Base-by-base conservation (phyloP, 2,113 vertebrate genomes). In the Thalassarche chlororhynchos region DNA sequence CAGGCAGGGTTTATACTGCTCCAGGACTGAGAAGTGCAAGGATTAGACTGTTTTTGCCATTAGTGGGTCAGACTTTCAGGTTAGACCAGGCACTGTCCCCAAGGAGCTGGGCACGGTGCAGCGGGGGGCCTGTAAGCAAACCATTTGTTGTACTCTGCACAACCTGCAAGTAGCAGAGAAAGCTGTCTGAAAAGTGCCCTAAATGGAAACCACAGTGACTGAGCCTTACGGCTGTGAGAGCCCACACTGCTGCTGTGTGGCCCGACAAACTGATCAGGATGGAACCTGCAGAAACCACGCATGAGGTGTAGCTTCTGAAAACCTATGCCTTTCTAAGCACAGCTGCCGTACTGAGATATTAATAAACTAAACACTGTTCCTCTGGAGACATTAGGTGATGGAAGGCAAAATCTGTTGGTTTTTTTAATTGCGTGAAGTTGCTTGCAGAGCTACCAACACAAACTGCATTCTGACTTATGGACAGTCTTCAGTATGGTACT, bases 301-400 rank as follows among this genome's bases (percentile, higher is more conserved):
- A 4, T 0, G 0, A n/a, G 38, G 42, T 1, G 1, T 0, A 47
- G 38, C 32, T 79, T 42, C 44, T 9, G 78, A 24, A 51, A 71
- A 85, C 32, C 36, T 36, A 0, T 3, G 24, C 62, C 49, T 92
- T 75, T 54, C 82, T 51, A 57, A 68, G 78, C 74, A 34, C 0
- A 5, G 46, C n/a, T 75, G n/a, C 87, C 79, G 8, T 8, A 21
- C 58, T 29, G 51, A 77, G 75, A 25, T 46, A 58, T 32, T 57
- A 31, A 54, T 12, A 57, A 83, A 64, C 8, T 5, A 13, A 93
- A 72, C 26, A 12, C 40, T 31, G 16, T 5, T 88, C 10, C 31
- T 93, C 58, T n/a, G 14, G 23, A 74, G 58, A 89, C 19, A 3
- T 42, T 20, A 47, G 38, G 38, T 32, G 42, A 64, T 17, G 16